Conservation (phyloP, 2,113 vertebrate genomes). For the Phrynosoma platyrhinos region DNA sequence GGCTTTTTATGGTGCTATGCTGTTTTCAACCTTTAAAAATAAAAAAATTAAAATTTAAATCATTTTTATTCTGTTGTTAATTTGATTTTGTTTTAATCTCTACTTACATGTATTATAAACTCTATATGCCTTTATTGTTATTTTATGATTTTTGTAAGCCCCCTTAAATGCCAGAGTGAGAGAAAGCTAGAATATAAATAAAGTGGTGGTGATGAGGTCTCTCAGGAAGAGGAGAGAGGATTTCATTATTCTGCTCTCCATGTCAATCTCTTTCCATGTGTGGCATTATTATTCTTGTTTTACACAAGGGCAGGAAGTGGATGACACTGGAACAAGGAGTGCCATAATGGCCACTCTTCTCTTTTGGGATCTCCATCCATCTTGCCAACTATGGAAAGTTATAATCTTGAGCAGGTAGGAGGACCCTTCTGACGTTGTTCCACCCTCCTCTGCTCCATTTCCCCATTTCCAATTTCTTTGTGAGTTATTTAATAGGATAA, state of each 20-base stretch:
- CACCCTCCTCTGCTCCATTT: neutral
- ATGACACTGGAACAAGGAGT: neutral
- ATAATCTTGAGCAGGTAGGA: no score
- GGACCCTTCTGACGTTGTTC: neutral
- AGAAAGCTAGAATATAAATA: no score
- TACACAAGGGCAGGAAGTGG: neutral
- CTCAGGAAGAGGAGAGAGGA: neutral
- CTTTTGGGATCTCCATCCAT: no score
- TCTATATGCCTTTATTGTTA: no score
- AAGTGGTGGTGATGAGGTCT: neutral
- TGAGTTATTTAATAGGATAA: no score
- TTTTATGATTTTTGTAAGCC: neutral
- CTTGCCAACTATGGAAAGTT: neutral
- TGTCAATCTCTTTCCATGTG: neutral
- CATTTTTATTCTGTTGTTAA: no score
- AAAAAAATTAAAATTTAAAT: no score
- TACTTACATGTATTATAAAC: no score
- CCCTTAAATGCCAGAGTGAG: no score
- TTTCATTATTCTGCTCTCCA: neutral
- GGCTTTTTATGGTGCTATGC: no score
- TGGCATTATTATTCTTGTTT: neutral
- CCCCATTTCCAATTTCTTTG: neutral
- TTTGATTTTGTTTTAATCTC: no score
- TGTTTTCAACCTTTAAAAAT: no score
- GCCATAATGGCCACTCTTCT: neutral